These are phyloP conservation scores for Neolamprologus falcicula DNA, from an alignment of 2,113 vertebrate species.

Conservation along the genomic window DNA sequence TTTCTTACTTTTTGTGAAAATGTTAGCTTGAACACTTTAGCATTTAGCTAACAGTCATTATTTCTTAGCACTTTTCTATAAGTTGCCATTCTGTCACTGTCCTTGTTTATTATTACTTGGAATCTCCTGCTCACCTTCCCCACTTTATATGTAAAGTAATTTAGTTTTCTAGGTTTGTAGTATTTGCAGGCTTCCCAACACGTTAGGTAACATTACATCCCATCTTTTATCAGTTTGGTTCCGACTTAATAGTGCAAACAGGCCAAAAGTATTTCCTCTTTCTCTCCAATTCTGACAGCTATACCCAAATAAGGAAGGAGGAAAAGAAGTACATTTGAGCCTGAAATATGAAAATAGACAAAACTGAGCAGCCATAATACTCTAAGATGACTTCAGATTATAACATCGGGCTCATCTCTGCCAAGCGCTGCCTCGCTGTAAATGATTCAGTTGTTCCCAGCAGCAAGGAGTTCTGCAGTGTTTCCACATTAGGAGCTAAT, in stretches of 20 bases:
- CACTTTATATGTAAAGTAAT: background rate
- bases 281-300: background rate
- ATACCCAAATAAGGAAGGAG: background rate
- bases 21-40: background rate
- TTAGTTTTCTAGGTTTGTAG: background rate
- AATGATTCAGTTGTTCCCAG: conserved; percentile 21
- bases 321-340: background rate
- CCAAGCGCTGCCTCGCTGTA: background rate
- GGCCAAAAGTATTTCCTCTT: background rate
- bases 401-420: background rate
- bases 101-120: background rate
- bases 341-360: background rate
- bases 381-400: background rate
- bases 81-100: background rate
- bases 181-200: background rate
- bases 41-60: background rate
- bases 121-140: background rate
- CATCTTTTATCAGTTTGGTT: background rate
- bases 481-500: conserved; percentile 32
- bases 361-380: background rate
- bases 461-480: background rate
- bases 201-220: background rate
- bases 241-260: background rate
- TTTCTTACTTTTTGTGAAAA: background rate
- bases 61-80: background rate